Conservation (phyloP, 2,113 vertebrate genomes). For the Gnathonemus echidnorhynchus region DNA sequence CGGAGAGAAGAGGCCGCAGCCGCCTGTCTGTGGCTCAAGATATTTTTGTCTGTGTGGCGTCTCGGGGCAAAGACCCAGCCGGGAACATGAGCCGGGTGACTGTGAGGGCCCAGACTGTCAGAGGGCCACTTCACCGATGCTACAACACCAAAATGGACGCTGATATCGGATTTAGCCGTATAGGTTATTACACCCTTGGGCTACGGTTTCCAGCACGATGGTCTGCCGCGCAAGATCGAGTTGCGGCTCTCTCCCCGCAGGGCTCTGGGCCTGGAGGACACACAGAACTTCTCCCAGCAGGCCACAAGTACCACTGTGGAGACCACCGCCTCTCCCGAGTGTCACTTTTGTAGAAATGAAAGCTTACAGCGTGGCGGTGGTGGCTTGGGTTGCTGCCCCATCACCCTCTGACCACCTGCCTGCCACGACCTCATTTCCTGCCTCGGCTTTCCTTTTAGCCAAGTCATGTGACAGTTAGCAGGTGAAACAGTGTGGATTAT, state of each 20-base stretch:
- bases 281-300: background rate
- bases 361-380: background rate
- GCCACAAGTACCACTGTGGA: background rate
- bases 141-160: constrained; percentile 65
- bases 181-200: constrained; percentile 77
- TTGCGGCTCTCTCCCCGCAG: constrained; percentile 49
- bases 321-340: background rate
- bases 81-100: constrained; percentile 60
- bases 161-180: constrained; percentile 70
- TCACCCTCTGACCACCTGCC: background rate
- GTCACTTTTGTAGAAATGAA: background rate
- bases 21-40: constrained; percentile 64
- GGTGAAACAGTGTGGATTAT: background rate
- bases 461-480: background rate
- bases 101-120: constrained; percentile 57
- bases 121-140: constrained; percentile 50
- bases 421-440: background rate
- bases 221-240: constrained; percentile 54
- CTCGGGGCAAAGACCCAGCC: constrained; percentile 58
- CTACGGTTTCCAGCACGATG: constrained; percentile 63
- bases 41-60: constrained; percentile 61
- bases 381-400: background rate
- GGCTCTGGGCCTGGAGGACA: constrained; percentile 24
- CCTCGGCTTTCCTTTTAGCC: background rate
- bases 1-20: constrained; percentile 54